phyloP scores from a whole-genome alignment of 2,113 vertebrate genomes.

The Rissa tridactyla region DNA sequence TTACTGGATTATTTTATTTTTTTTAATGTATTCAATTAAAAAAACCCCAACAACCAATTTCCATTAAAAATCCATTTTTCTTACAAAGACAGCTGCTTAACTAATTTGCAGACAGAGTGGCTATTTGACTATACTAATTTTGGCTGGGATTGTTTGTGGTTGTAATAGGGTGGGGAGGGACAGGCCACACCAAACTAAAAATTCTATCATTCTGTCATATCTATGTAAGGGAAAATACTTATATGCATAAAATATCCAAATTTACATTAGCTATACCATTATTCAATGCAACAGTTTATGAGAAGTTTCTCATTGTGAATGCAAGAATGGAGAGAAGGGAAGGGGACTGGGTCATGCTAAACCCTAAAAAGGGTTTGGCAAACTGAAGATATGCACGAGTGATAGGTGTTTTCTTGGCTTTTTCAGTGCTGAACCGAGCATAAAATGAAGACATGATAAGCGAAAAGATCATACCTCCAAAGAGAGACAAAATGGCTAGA shows the following conservation, averaged over 20 bases:
- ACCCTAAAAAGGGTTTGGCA: not conserved
- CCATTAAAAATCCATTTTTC: not conserved
- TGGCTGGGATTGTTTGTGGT: not conserved
- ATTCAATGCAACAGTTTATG: not conserved
- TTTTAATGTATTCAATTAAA: not conserved
- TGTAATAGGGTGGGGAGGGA: not conserved
- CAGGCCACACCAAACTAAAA: not conserved
- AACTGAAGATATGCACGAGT: not conserved
- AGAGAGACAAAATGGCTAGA: not conserved
- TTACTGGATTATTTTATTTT: not conserved
- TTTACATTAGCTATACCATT: not conserved
- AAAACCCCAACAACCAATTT: not conserved
- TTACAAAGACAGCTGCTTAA: not conserved
- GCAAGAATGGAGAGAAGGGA: not conserved
- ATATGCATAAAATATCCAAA: not conserved
- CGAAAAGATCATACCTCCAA: not conserved
- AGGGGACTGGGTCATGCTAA: too few species aligned
- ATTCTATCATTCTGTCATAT: not conserved
- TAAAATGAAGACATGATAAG: not conserved
- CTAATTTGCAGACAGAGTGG: not conserved
- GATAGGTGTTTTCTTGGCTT: not conserved
- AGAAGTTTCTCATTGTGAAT: not conserved
- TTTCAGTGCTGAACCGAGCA: not conserved
- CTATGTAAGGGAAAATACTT: not conserved
- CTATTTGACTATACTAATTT: not conserved